These are phyloP conservation scores for Caenorhabditis sp. DNA, from an alignment of 2,888 invertebrate species.

Conservation along the genomic window DNA sequence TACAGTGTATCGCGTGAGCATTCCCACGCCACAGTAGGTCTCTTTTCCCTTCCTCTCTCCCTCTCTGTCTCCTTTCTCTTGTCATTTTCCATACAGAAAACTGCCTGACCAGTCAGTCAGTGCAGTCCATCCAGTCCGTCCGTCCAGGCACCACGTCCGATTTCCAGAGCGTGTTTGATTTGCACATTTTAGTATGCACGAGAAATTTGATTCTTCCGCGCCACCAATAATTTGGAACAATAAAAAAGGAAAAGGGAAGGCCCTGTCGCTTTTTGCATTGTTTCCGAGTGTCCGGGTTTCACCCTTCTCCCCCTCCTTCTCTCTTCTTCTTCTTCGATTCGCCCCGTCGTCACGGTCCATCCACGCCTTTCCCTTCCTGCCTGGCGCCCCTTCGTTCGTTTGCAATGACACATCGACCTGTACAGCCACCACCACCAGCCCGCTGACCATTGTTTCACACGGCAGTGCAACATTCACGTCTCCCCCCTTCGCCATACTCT, in stretches of 20 bases:
- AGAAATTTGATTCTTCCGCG: conserved; percentile 53
- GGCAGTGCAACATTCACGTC: conserved; percentile 14
- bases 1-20: not conserved
- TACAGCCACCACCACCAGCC: not conserved
- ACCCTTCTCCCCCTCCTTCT: too few species aligned
- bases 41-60: conserved; percentile 8
- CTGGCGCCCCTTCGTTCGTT: conserved; percentile 3
- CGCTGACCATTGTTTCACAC: conserved; percentile 31
- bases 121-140: too few species aligned
- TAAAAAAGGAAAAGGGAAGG: conserved; percentile 9
- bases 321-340: too few species aligned
- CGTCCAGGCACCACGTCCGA: conserved; percentile 1
- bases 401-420: conserved; percentile 40
- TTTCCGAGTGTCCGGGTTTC: conserved; percentile 23
- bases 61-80: not conserved
- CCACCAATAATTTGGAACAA: conserved; percentile 59
- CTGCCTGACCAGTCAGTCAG: not conserved
- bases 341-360: conserved; percentile 38
- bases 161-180: conserved; percentile 38
- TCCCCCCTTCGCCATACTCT: not conserved
- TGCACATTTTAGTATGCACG: conserved; percentile 56
- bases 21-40: conserved; percentile 10
- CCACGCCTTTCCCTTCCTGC: conserved; percentile 23
- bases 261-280: conserved; percentile 16
- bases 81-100: not conserved